Conservation (phyloP, 1,140 invertebrate genomes). For the Cydia fagiglandana region DNA sequence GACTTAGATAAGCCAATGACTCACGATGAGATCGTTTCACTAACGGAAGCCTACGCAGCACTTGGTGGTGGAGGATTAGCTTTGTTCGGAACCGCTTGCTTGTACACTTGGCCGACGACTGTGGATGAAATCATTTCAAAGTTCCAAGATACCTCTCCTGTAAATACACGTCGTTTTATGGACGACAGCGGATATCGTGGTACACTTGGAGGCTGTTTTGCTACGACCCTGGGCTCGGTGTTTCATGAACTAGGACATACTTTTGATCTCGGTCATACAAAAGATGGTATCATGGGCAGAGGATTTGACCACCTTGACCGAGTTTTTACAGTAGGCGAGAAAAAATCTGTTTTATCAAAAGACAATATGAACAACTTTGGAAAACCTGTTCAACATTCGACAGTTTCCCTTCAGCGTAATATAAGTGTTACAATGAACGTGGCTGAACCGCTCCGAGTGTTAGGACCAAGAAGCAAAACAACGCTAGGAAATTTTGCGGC, state of each 20-base stretch:
- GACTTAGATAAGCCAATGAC: slow-evolving; percentile 81
- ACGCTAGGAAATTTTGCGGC: slow-evolving; percentile 76
- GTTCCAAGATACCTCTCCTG: slow-evolving; percentile 78
- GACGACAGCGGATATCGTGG: slow-evolving; percentile 94
- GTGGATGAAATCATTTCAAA: slow-evolving; percentile 84
- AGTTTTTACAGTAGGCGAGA: slow-evolving; percentile 83
- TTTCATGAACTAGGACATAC: slow-evolving; percentile 97
- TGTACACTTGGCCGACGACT: slow-evolving; percentile 92
- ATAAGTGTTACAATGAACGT: slow-evolving; percentile 78
- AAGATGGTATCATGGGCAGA: slow-evolving; percentile 95
- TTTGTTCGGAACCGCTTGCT: slow-evolving; percentile 92
- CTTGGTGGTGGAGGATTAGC: slow-evolving; percentile 94
- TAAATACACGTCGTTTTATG: slow-evolving; percentile 87
- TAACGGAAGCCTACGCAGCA: slow-evolving; percentile 91
- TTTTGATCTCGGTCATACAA: slow-evolving; percentile 95
- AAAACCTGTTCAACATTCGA: slow-evolving; percentile 72
- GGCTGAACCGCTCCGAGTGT: slow-evolving; percentile 71
- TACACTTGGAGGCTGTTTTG: slow-evolving; percentile 92
- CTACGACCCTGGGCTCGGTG: slow-evolving; percentile 95
- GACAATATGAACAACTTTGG: slow-evolving; percentile 76
- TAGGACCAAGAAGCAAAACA: slow-evolving; percentile 77
- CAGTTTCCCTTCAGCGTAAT: slow-evolving; percentile 72
- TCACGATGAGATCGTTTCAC: slow-evolving; percentile 86
- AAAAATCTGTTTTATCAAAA: slow-evolving; percentile 66
- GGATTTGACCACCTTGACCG: slow-evolving; percentile 94